Base-by-base conservation (phyloP, 2,888 invertebrate genomes). In the Galeopsomyia nigrocyanea region DNA sequence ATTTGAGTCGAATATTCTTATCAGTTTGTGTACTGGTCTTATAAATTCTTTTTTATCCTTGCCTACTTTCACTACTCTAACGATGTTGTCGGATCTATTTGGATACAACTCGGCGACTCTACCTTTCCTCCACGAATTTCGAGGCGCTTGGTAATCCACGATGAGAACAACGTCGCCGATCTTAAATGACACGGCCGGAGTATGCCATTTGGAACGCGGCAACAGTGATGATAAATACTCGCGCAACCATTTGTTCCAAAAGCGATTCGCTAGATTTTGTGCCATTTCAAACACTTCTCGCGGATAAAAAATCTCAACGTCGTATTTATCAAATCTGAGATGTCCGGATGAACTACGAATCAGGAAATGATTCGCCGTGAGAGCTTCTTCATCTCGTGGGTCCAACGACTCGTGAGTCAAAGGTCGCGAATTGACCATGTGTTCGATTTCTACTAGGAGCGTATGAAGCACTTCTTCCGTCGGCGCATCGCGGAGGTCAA, bases 321-420 rank as follows among this genome's bases (percentile, higher is more conserved):
- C 50, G 51, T 67, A 75, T 16, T 0, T 19, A 9, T 63, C 60
- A 3, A 71, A 68, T 7, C 21, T 14, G 2, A 57, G 2, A 1
- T 16, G 53, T 3, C 68, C 74, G 0, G 73, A 73, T 0, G 75
- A 76, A 0, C 71, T 13, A 1, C 75, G 71, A 26, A 77, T 67
- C 55, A 83, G 65, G 55, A 82, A 80, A 74, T 82, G 81, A 46
- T 84, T 83, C 1, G 81, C 82, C 0, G 83, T 82, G 9, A 81
- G 56, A 0, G 79, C 78, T 65, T 82, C 80, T 17, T 77, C 73
- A 14, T 81, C 78, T 2, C 68, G 63, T 0, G 75, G 75, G 10
- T 80, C 78, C 10, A 77, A 73, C 0, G 80, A 78, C 0, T 81
- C 80, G 69, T 80, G 78, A 0, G 75, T 79, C 5, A 82, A 60